phyloP scores from a whole-genome alignment of 2,113 vertebrate species.

The Cervus canadensis region DNA sequence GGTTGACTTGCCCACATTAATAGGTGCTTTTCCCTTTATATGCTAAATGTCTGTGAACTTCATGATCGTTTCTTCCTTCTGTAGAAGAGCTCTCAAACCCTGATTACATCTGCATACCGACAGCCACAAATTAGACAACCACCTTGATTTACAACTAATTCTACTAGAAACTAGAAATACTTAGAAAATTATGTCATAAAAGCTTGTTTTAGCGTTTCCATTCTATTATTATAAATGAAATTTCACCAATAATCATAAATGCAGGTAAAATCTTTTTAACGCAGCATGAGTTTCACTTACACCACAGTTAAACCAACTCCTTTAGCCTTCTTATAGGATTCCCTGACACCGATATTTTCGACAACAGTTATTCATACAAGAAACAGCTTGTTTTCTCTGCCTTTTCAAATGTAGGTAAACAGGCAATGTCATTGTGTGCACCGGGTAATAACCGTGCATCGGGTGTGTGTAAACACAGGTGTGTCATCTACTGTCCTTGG shows the following conservation, averaged over 20 bases:
- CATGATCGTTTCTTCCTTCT: neutral
- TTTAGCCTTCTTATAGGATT: neutral
- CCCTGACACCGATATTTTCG: neutral
- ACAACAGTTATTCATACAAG: neutral
- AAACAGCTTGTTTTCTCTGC: neutral
- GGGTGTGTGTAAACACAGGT: fast-evolving
- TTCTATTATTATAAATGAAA: neutral
- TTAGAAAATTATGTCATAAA: neutral
- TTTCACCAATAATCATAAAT: neutral
- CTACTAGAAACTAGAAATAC: neutral
- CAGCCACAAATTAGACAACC: neutral
- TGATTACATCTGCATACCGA: neutral
- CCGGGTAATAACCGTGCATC: fast-evolving
- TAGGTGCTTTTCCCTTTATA: fast-evolving
- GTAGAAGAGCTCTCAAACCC: neutral
- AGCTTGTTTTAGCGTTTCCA: neutral
- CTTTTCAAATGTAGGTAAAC: neutral
- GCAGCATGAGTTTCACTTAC: neutral
- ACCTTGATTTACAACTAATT: neutral
- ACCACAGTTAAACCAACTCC: neutral
- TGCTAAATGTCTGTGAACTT: neutral
- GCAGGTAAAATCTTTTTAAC: neutral
- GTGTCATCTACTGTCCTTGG: fast-evolving
- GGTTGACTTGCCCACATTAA: neutral
- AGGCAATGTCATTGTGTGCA: fast-evolving